Conservation (phyloP, 2,113 vertebrate genomes). For the Opisthocomus hoazin region DNA sequence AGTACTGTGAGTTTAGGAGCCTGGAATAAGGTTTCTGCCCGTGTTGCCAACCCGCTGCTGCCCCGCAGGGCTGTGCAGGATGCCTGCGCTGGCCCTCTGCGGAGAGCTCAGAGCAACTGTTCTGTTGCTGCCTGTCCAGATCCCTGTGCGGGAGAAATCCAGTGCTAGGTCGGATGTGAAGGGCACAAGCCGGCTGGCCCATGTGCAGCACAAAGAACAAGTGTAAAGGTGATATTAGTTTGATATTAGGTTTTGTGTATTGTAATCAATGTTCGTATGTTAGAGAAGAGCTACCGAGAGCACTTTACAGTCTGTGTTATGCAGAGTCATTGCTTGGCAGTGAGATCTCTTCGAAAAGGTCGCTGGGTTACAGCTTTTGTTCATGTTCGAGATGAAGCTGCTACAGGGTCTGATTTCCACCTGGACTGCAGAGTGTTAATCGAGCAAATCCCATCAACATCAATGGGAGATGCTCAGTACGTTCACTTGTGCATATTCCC, state of each 20-base stretch:
- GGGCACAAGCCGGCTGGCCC: neutral
- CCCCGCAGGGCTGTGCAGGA: accelerated
- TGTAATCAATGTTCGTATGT: neutral
- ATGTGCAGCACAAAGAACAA: neutral
- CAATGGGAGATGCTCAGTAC: neutral
- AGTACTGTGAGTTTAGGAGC: neutral
- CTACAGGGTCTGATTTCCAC: neutral
- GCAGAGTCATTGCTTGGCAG: neutral
- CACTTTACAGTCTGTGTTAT: neutral
- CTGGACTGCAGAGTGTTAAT: neutral
- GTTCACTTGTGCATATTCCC: neutral
- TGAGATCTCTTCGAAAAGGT: neutral
- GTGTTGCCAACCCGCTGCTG: neutral
- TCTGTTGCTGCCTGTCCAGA: neutral
- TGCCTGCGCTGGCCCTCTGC: accelerated
- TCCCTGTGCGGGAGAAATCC: neutral
- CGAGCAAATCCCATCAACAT: neutral
- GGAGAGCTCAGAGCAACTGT: neutral
- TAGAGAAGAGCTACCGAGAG: neutral
- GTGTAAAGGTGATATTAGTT: neutral
- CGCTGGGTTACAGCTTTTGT: neutral
- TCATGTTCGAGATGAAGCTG: neutral
- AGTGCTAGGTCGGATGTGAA: neutral
- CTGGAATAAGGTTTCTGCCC: neutral
- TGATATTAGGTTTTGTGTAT: neutral